Base-by-base conservation (phyloP, 2,113 vertebrate species). In the Poicephalus meyeri region DNA sequence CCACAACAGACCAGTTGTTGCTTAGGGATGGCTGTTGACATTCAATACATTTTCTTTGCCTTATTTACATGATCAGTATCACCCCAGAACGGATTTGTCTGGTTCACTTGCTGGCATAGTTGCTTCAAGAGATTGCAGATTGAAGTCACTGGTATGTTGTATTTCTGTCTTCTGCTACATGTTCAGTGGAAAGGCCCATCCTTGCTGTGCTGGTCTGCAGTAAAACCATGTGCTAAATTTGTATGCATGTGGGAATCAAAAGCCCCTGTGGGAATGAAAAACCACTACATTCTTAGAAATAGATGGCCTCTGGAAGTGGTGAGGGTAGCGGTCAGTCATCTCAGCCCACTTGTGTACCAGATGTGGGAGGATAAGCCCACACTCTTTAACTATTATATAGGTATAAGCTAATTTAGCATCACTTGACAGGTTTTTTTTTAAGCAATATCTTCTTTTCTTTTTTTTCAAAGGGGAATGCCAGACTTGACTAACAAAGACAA, bases 401-500 rank as follows among this genome's bases (percentile, higher is more conserved):
- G 82, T 41, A 70, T 14, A 37, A 23, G 47, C 83, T 81, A 94
- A 91, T 86, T 92, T 89, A 83, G 60, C 66, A 77, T 81, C 23
- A 4, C 17, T 81, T 55, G 77, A 61, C 56, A 76, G 61, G 46
- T 95, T 88, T 86, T 71, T 71, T 97, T 80, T 95, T 47, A 82
- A 85, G 95, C 61, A 78, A 42, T 80, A 80, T 24, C 10, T 61
- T 78, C 5, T 49, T 47, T 68, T 60, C 31, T 7, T 26, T 6
- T 47, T 86, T 81, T 70, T 49, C 49, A 0, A 37, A 66, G 97
- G 97, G 97, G 93, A 98, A 97, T 98, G 96, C 97, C 97, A 97
- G 88, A 89, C 89, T 97, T 98, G 95, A 96, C 94, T 96, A 97
- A 98, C 94, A 94, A 97, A 97, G 96, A 63, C 94, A 96, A 95